Percentiles rank a stretch among this genome's conserved stretches.
Conservation (phyloP, 2,797 vertebrate genomes). For the Rhynchotus rufescens region DNA sequence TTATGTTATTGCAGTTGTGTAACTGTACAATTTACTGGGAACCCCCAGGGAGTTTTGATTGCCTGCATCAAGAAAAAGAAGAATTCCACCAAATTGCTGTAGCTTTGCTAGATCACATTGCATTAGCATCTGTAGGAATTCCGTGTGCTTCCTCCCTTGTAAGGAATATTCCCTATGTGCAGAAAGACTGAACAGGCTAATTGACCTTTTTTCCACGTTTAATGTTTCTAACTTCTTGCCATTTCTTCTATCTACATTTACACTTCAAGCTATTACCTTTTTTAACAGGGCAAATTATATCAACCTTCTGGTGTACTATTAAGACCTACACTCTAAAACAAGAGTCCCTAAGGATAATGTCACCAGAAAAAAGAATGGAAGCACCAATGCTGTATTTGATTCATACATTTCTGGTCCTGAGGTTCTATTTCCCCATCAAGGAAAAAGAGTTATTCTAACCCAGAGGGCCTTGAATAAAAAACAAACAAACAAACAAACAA, state of each 20-base stretch:
- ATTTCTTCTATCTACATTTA: neutral
- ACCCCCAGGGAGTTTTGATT: neutral
- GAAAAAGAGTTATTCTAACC: neutral
- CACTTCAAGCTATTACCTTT: neutral
- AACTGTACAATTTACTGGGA: neutral
- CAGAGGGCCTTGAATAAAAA: neutral
- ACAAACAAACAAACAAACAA: too few species aligned
- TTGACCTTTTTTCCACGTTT: neutral
- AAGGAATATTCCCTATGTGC: fast-evolving
- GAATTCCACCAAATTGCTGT: neutral
- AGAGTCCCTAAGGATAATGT: neutral
- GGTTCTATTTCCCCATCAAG: neutral
- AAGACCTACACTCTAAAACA: neutral
- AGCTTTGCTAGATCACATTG: neutral
- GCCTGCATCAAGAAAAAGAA: neutral
- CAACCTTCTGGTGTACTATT: neutral
- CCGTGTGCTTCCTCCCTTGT: neutral
- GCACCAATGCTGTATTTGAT: neutral
- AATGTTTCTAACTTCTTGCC: neutral
- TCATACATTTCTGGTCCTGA: neutral
- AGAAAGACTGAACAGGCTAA: neutral
- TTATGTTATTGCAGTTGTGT: neutral
- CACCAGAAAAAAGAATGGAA: neutral
- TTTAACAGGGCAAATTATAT: neutral
- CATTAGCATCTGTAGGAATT: neutral